Base-by-base conservation (phyloP, 2,888 invertebrate genomes). In the Myopa tessellatipennis region DNA sequence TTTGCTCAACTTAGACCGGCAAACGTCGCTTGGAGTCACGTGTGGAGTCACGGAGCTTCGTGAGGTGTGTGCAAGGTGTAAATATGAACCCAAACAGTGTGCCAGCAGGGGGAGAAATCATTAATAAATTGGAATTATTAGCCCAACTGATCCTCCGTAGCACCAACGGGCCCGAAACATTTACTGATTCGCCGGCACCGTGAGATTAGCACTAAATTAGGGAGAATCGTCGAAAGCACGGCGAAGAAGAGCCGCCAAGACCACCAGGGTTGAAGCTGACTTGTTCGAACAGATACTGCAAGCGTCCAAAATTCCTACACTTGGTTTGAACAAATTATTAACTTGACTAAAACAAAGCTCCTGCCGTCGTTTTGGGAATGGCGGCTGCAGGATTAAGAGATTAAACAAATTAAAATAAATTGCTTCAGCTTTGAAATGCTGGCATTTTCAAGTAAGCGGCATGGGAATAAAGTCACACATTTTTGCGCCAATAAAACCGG, bases 401-500 rank as follows among this genome's bases (percentile, higher is more conserved):
- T 85, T 85, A 86, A 85, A 84, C 85, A 85, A 86, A 85, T 85
- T 86, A 85, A 86, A 85, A 85, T 85, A 85, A 85, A 85, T 85
- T 86, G 85, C 84, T 83, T 85, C 74, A 85, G 85, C 84, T 83
- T 84, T 70, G 76, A 58, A 79, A 67, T 55, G 70, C 69, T 69
- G 76, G 50, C 55, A 55, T 38, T 40, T 61, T 63, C 55, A 16
- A 40, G 68, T 65, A 50, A 70, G 45, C 70, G 74, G 65, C 68
- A 36, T 58, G 68, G 45, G 69, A 75, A 61, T 45, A 45, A 45
- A 45, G 10, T 45, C 45, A 10, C 10, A 45, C 45, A 45, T 75
- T 67, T 18, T 69, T 60, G 45, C 60, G 34, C 60, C 61, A 40
- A 40, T 60, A 18, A 71, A 71, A 52, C 3, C 18, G 58, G 4